A percentile compares a stretch with the other conserved stretches of the same genome.
These are phyloP conservation scores for Spinus olivaceus DNA, from an alignment of 2,797 vertebrate species.

Conservation along the genomic window DNA sequence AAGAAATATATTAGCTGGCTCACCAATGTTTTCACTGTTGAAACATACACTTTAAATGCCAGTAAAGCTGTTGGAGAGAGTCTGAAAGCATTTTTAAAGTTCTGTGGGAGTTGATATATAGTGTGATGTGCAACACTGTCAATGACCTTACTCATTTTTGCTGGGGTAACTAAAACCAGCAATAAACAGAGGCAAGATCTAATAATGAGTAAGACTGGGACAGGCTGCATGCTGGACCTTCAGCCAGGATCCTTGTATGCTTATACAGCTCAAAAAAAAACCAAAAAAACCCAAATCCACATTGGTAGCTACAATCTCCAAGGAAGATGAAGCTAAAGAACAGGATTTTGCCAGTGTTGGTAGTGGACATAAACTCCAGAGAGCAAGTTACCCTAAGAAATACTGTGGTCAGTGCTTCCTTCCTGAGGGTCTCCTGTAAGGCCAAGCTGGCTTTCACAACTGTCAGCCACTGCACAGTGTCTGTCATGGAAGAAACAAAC, in stretches of 20 bases:
- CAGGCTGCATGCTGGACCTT: neutral
- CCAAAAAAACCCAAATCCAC: neutral
- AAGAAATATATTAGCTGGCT: neutral
- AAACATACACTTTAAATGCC: neutral
- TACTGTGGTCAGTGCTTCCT: neutral
- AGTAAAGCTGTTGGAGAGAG: neutral
- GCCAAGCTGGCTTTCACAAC: neutral
- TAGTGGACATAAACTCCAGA: neutral
- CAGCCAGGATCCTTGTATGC: neutral
- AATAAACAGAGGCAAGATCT: neutral
- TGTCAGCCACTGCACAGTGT: neutral
- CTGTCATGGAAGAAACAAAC: neutral
- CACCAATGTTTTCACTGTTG: neutral
- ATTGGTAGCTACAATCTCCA: neutral
- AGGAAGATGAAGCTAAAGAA: neutral
- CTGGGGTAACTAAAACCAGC: neutral
- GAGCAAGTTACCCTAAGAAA: neutral
- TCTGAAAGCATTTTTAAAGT: neutral
- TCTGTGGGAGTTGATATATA: neutral
- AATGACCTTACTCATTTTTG: neutral
- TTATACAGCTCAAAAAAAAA: neutral
- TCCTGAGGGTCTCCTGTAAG: neutral
- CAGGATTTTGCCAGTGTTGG: neutral
- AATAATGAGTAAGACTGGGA: neutral
- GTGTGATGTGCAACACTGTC: neutral